Base-by-base conservation (phyloP, 2,797 vertebrate species). In the Psittacula derbiana region DNA sequence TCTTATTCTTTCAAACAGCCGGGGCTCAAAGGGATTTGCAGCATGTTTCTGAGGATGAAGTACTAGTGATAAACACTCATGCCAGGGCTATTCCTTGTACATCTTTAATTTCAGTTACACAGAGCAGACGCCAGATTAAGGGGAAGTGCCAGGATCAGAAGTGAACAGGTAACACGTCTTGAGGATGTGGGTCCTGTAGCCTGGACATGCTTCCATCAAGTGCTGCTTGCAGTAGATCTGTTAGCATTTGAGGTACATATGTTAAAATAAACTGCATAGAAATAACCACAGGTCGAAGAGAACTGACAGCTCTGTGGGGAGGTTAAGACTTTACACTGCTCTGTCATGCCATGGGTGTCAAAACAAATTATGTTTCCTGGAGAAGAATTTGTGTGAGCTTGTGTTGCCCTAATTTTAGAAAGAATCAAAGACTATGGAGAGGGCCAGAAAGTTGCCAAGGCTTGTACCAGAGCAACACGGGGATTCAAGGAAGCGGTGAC, bases 11-110 rank as follows among this genome's bases (percentile, higher is more conserved):
- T 43, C 80, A 43, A 69, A 28, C 40, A 76, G 69, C n/a, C 72
- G 19, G 69, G 64, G 80, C 84, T 82, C 15, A 11, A 28, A 53
- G 80, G 90, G 73, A 57, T 83, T 80, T 80, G 78, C 88, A 57
- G 88, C 36, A 2, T 8, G 60, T 69, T 79, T 60, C 85, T 46
- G 76, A 76, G 92, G 80, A 41, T 64, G 85, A 55, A 83, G 46
- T 10, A 7, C 36, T 16, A 60, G 72, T 30, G 80, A 80, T 86
- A 50, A 60, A n/a, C 76, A 47, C 30, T 65, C 40, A 6, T 20
- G 36, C 44, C 30, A 33, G 73, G 58, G 69, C 88, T 72, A 11
- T 53, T 67, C 49, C 60, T 65, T 0, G 0, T 33, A 17, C 58
- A 33, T 30, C 38, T 52, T 33, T 60, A 16, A 60, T 76, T 86